Base-by-base conservation (phyloP, 2,113 vertebrate genomes). In the Peromyscus polionotus region DNA sequence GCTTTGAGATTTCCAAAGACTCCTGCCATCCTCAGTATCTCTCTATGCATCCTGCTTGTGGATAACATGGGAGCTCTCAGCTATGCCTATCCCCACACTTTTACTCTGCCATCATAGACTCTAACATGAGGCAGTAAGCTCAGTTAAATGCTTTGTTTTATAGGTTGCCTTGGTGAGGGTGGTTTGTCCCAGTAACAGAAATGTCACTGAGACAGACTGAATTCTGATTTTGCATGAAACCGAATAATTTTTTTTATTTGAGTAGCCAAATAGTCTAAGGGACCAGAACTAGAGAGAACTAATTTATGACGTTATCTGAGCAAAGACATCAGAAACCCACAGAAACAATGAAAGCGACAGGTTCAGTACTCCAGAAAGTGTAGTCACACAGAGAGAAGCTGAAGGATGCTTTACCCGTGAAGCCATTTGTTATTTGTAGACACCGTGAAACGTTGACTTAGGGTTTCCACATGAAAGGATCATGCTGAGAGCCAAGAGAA, bases 31-130 rank as follows among this genome's bases (percentile, higher is more conserved):
- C 59, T 63, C 14, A 31, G 2, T 84, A 9, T 42, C 24, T 61
- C 22, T 61, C 36, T 63, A 1, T 42, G 8, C 13, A 1, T 42
- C 13, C 24, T 63, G 8, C 36, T 28, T 61, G 22, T 14, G 12
- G 8, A 42, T 42, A 39, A 17, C 13, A 42, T 17, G 4, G 63
- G 81, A 42, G 14, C 36, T 17, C 24, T 63, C 59, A 63, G 14
- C 13, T 63, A 16, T 42, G 26, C n/a, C 26, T 31, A 7, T 42
- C 13, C 8, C 0, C 7, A 28, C 31, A 22, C 0, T 3, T 42
- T 84, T 63, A 17, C 14, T 84, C 12, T 17, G 24, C n/a, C 22
- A 14, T 1, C 14, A 5, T 9, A 31, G n/a, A 42, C n/a, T 63
- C 14, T 42, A 42, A 42, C 24, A 24, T 84, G 12, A 84, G 42